A percentile compares a stretch with the other conserved stretches of the same genome.
These are phyloP conservation scores for Phyllotreta cruciferae DNA, from an alignment of 2,888 invertebrate species.

Conservation along the genomic window DNA sequence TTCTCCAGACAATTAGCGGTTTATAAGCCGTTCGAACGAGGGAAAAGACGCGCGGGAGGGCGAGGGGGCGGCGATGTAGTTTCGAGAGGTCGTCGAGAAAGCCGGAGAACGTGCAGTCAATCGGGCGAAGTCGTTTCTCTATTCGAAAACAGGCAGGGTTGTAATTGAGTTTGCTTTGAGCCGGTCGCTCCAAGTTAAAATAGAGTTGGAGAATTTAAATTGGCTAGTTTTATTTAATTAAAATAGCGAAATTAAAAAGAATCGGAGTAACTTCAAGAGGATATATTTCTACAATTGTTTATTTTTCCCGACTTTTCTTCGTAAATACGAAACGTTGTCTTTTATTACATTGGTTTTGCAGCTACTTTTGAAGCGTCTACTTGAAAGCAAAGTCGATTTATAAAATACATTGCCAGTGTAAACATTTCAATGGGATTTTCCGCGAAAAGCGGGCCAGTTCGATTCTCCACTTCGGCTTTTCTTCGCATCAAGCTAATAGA, in stretches of 20 bases:
- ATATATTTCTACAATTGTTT: neutral
- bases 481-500: conserved; percentile 33
- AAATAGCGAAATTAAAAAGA: neutral
- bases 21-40: conserved; percentile 36
- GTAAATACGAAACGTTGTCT: too few species aligned
- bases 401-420: neutral
- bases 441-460: conserved; percentile 6
- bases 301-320: too few species aligned
- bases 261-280: neutral
- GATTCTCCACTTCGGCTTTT: conserved; percentile 29
- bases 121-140: neutral
- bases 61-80: conserved; percentile 7
- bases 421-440: neutral
- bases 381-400: too few species aligned
- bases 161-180: neutral
- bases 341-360: too few species aligned
- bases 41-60: conserved; percentile 28
- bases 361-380: too few species aligned
- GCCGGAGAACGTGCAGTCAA: conserved; percentile 6
- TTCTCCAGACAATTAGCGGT: conserved; percentile 37
- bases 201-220: too few species aligned
- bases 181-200: neutral
- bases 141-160: neutral
- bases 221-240: conserved; percentile 2
- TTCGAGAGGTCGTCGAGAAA: neutral